Conservation (phyloP, 2,888 invertebrate genomes). For the Spisula subtruncata region DNA sequence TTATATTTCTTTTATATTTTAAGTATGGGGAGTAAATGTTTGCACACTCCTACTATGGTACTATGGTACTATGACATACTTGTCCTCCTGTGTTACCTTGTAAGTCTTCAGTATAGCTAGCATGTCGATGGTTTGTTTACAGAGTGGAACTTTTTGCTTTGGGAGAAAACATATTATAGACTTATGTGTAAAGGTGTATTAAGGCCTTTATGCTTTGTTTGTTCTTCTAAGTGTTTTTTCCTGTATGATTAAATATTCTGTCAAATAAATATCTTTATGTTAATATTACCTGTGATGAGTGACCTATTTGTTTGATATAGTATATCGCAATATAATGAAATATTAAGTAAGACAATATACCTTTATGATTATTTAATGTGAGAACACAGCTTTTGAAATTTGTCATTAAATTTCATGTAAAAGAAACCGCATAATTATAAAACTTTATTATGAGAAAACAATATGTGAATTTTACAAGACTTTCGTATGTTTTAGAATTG, state of each 20-base stretch:
- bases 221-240: not conserved
- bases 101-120: not conserved
- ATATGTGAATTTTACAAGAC: no score
- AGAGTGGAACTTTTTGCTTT: not conserved
- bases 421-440: no score
- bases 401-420: no score
- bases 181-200: not conserved
- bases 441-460: no score
- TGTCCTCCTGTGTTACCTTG: not conserved
- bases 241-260: slow-evolving; percentile 11
- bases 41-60: not conserved
- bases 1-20: no score
- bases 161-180: not conserved
- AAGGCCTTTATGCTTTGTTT: slow-evolving; percentile 7
- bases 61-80: not conserved
- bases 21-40: not conserved
- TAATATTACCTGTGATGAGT: not conserved
- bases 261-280: not conserved
- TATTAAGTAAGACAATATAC: no score
- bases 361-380: no score
- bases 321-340: not conserved
- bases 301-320: not conserved
- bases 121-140: not conserved
- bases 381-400: no score
- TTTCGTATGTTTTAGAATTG: no score